Conservation (phyloP, 2,113 vertebrate species). For the Corythornis vintsioides region DNA sequence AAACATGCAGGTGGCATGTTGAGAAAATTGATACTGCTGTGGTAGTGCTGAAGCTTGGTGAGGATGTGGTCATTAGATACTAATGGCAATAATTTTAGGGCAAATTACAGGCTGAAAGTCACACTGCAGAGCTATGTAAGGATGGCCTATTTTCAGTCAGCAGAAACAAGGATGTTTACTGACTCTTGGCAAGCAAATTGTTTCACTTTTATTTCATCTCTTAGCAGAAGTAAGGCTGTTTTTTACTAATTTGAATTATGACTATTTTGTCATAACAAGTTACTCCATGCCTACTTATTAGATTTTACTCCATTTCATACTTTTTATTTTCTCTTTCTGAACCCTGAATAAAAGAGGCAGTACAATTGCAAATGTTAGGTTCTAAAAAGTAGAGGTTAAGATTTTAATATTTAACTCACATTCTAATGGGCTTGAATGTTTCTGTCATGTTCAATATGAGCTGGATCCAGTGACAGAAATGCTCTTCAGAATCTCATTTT, state of each 20-base stretch:
- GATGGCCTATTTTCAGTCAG: not conserved
- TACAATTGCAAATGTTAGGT: not conserved
- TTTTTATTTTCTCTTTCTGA: not conserved
- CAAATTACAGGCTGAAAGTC: not conserved
- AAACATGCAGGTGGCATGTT: not conserved
- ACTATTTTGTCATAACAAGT: not conserved
- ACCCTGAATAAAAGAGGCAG: not conserved
- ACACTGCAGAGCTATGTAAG: not conserved
- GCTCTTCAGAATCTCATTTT: not conserved
- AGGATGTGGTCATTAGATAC: not conserved
- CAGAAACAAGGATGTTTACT: not conserved
- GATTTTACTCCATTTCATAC: not conserved
- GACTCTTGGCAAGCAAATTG: not conserved
- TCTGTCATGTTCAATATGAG: not conserved
- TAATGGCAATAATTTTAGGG: not conserved
- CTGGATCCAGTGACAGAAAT: not conserved
- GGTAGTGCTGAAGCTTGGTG: not conserved
- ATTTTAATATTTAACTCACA: slow-evolving; percentile 17
- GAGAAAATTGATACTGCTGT: not conserved
- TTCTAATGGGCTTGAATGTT: slow-evolving; percentile 7
- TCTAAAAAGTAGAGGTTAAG: not conserved
- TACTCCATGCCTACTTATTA: not conserved
- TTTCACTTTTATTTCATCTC: not conserved
- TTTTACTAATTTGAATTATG: not conserved
- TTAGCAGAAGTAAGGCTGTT: not conserved